Evolutionary conservation across 2,797 vertebrate genomes (phyloP), one percentile per base, ranked within the genome.

Genomic region (Thaleichthys pacificus): DNA sequence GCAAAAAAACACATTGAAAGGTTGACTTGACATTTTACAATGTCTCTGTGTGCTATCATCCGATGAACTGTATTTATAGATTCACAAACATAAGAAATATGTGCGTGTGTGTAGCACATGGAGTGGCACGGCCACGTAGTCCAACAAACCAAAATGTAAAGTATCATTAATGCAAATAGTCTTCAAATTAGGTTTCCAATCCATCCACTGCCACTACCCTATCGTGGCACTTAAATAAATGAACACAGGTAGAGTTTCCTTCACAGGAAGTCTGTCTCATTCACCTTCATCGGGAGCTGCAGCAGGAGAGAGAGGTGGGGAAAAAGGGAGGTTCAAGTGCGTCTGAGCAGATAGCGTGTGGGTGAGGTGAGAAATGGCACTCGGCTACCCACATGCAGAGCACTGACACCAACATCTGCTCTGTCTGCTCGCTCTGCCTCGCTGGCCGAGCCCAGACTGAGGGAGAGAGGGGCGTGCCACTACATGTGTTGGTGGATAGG

Each of bases 351-450:
- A 76, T 26, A 5, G 67, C 70, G 81, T 32, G 86, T 85, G 86
- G 82, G 87, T n/a, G 85, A 75, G 32, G 72, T 77, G 82, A 85
- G 80, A 87, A 84, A 85, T 35, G 74, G 71, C 72, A 78, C 83
- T 76, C 86, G 70, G 80, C 74, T 72, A 77, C 75, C 78, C 82
- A 83, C 86, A 80, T 63, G 77, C 78, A 77, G 79, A 78, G 84
- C 73, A 60, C 62, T 80, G 88, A 85, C 87, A 85, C 84, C 42
- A 87, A 82, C 89, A 87, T 86, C 88, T 91, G 84, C 88, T 88
- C 84, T 86, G 80, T 86, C 88, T 90, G 88, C 80, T 78, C 74
- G 83, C 82, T 78, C 79, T 75, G 71, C 68, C 83, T 70, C 81
- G 24, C 73, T 68, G 70, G 80, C 73, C 72, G 35, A 21, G 47